Conservation (phyloP, 64 coral and sea anemone species). For the Pocillopora verrucosa region DNA sequence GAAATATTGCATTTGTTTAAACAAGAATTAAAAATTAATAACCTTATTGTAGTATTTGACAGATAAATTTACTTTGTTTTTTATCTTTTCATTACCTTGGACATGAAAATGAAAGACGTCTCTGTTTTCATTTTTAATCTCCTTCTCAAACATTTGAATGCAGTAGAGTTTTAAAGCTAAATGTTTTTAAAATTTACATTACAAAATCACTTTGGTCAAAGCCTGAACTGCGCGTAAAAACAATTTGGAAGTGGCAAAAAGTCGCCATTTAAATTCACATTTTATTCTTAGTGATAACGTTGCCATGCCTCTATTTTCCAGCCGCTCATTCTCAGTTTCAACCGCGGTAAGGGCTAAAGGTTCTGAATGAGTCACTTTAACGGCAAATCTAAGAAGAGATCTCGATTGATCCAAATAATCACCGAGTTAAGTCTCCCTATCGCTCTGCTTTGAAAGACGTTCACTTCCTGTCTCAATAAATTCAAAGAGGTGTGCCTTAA, state of each 20-base stretch:
- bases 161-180: neutral
- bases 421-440: too few relatives aligned
- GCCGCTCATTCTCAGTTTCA: neutral
- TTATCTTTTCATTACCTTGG: too few relatives aligned
- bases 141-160: neutral
- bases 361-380: neutral
- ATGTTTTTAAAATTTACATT: neutral
- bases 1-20: too few relatives aligned
- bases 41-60: too few relatives aligned
- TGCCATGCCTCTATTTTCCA: neutral
- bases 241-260: neutral
- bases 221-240: neutral
- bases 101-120: neutral
- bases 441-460: too few relatives aligned
- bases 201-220: neutral
- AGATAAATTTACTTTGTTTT: too few relatives aligned
- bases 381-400: neutral
- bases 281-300: neutral
- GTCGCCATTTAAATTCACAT: neutral
- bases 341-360: neutral
- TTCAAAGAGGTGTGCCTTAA: too few relatives aligned
- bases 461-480: too few relatives aligned
- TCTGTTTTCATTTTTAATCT: neutral
- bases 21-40: too few relatives aligned
- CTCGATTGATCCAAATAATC: too few relatives aligned